Evolutionary conservation across 2,113 vertebrate genomes (phyloP).

Genomic region (Dasyornis broadbenti): DNA sequence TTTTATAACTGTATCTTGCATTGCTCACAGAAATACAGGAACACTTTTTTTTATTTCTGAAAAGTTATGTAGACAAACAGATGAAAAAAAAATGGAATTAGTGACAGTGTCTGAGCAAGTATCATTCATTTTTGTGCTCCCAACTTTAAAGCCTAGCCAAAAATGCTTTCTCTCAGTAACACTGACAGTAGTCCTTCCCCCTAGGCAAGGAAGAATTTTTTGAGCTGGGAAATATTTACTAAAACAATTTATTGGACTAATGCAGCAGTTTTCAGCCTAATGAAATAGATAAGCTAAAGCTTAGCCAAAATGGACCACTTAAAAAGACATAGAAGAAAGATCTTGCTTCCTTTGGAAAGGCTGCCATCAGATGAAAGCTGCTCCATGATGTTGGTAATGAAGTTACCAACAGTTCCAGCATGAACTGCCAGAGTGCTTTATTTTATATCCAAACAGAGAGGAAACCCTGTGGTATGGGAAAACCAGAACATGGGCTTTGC

Average conservation of each 20-base stretch:
- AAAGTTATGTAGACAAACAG: background rate
- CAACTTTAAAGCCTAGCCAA: background rate
- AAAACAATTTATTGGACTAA: background rate
- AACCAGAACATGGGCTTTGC: background rate
- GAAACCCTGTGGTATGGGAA: background rate
- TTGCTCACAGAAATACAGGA: background rate
- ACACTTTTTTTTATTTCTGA: background rate
- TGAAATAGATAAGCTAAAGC: background rate
- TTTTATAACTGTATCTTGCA: background rate
- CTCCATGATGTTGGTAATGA: background rate
- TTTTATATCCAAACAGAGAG: background rate
- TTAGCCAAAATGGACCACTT: background rate
- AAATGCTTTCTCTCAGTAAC: background rate
- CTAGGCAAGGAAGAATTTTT: background rate
- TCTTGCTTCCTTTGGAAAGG: background rate
- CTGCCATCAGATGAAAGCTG: background rate
- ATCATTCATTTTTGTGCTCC: background rate
- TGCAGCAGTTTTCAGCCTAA: background rate
- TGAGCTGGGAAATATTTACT: background rate
- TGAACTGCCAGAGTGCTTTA: background rate
- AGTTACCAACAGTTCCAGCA: background rate
- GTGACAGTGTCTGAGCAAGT: background rate
- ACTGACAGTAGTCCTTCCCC: background rate
- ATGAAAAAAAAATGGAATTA: background rate
- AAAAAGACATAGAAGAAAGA: background rate